phyloP scores from a whole-genome alignment of 2,888 invertebrate species.

The Dinocampus coccinellae region DNA sequence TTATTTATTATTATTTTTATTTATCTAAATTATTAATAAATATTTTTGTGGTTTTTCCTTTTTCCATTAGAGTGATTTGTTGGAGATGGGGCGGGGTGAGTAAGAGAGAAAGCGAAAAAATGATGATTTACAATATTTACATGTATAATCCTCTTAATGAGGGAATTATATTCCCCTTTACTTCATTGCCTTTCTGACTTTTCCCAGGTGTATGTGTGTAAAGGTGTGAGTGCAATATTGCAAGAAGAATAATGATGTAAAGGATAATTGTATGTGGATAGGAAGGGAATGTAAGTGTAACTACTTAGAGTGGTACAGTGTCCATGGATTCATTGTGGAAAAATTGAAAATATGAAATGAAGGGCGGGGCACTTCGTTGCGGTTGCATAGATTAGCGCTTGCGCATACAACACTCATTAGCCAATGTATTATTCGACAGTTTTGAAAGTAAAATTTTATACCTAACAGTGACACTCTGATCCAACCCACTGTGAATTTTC shows the following conservation, averaged over 20 bases:
- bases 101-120: no score
- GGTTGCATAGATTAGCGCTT: constrained; percentile 62
- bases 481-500: constrained; percentile 5
- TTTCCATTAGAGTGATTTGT: no score
- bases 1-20: no score
- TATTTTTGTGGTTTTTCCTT: no score
- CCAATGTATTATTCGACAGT: constrained; percentile 57
- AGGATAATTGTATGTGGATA: constrained; percentile 6
- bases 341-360: constrained; percentile 25
- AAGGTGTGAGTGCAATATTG: neutral
- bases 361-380: constrained; percentile 53
- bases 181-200: no score
- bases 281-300: neutral
- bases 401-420: constrained; percentile 61
- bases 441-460: constrained; percentile 50
- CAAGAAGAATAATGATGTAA: neutral
- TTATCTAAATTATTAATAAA: no score
- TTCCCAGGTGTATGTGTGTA: neutral
- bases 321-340: constrained; percentile 5
- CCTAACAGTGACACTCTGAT: constrained; percentile 48
- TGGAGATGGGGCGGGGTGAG: no score
- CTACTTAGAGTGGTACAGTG: neutral
- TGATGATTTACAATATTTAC: constrained; percentile 61
- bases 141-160: constrained; percentile 57
- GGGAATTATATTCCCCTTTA: constrained; percentile 44